Percentiles rank a stretch among this genome's conserved stretches.
Conservation (phyloP, 2,888 invertebrate species). For the Callosobruchus maculatus region DNA sequence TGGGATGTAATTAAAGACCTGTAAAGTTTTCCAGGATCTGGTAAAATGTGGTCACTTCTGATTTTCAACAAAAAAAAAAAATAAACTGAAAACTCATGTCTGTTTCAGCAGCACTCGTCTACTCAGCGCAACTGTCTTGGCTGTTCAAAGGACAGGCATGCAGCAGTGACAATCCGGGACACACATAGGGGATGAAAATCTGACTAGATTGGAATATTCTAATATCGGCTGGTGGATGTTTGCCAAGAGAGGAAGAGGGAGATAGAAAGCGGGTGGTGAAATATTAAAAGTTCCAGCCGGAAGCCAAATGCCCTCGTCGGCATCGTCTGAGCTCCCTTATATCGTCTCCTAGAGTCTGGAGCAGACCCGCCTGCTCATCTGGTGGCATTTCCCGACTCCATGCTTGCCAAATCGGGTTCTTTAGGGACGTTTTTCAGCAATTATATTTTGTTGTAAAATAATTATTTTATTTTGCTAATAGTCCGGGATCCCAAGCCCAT, state of each 20-base stretch:
- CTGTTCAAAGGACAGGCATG: not conserved
- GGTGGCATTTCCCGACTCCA: too few species aligned
- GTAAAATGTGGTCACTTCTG: too few species aligned
- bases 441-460: too few species aligned
- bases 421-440: too few species aligned
- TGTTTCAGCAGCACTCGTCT: too few species aligned
- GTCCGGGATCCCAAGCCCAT: too few species aligned
- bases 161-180: not conserved
- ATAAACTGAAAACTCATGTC: too few species aligned
- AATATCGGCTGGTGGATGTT: slow-evolving; percentile 41
- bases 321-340: not conserved
- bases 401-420: too few species aligned
- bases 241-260: slow-evolving; percentile 30
- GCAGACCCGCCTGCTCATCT: not conserved
- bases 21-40: too few species aligned
- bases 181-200: slow-evolving; percentile 34
- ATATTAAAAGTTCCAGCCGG: slow-evolving; percentile 2
- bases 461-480: too few species aligned
- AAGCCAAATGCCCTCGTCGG: not conserved
- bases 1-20: too few species aligned
- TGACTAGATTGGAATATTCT: slow-evolving; percentile 49
- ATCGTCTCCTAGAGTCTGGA: not conserved
- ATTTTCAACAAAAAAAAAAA: too few species aligned
- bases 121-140: not conserved
- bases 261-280: not conserved